Evolutionary conservation across 2,888 invertebrate genomes (phyloP), one percentile per base, ranked within the genome.

Genomic region (Epistrophella euchroma): DNA sequence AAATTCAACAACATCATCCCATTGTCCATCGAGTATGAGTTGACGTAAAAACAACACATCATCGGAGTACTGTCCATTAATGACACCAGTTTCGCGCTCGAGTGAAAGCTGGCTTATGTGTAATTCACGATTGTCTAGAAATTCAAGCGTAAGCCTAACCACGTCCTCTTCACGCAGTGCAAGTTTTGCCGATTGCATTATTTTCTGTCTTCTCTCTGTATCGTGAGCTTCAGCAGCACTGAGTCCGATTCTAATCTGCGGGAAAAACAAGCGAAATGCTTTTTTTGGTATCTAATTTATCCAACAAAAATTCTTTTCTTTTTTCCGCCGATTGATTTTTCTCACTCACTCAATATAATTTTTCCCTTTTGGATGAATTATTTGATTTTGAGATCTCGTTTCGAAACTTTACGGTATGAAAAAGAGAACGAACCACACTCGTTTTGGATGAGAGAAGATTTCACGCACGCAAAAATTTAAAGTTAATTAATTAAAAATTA

Each of bases 1-100:
- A 92, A 99, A 99, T 91, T 98, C 98, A 82, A 98, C 93, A 1
- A 97, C 98, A 92, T 98, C 98, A 93, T 99, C 98, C 99, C 99
- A 99, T 93, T 98, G 98, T 19, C 99, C 99, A 92, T 99, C 99
- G 73, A 99, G 94, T 88, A 99, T 98, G 71, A 99, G 95, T 93
- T 98, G 98, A 19, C 98, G 94, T 22, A 99, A 94, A 92, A 99
- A 99, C 60, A 99, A 94, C 47, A 98, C 96, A 92, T 99, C 99
- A 92, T 98, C 98, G 15, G 98, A 97, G 92, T 95, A 98, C 91
- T 96, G 95, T 76, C 98, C 98, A 93, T 98, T 98, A 91, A 98
- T 97, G 87, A 98, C 96, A 66, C 98, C 98, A 0, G 98, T 97
- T 93, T 99, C 99, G 68, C 98, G 95, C 93, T 99, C 98, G 85